Conservation (phyloP, 2,113 vertebrate genomes). For the Climacteris rufus region DNA sequence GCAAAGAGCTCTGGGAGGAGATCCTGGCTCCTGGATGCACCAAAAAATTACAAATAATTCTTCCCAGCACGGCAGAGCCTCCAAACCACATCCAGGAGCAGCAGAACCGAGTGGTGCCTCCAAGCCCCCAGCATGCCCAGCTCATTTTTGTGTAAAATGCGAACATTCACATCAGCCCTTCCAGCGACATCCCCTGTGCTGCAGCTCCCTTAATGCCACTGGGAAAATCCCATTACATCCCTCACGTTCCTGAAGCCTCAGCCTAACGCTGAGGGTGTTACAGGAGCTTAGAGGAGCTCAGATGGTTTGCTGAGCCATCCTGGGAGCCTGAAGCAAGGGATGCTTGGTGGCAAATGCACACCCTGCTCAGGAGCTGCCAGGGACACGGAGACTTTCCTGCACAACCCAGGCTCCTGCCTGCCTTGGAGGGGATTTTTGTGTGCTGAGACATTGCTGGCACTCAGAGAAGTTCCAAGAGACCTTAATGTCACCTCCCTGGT, state of each 20-base stretch:
- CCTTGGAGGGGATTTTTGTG: neutral
- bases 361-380: neutral
- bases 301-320: neutral
- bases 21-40: neutral
- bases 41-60: neutral
- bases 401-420: fast-evolving
- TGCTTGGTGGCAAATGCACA: neutral
- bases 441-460: neutral
- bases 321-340: neutral
- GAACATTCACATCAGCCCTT: neutral
- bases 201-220: neutral
- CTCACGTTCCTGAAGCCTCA: neutral
- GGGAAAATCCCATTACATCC: neutral
- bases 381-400: neutral
- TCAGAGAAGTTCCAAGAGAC: neutral
- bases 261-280: neutral
- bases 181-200: neutral
- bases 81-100: neutral
- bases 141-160: neutral
- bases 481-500: neutral
- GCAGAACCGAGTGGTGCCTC: fast-evolving
- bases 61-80: neutral
- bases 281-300: neutral
- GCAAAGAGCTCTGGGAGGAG: neutral
- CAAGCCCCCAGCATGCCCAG: neutral